Evolutionary conservation across 2,113 vertebrate species (phyloP).

Genomic region (Ancistrus triradiatus): DNA sequence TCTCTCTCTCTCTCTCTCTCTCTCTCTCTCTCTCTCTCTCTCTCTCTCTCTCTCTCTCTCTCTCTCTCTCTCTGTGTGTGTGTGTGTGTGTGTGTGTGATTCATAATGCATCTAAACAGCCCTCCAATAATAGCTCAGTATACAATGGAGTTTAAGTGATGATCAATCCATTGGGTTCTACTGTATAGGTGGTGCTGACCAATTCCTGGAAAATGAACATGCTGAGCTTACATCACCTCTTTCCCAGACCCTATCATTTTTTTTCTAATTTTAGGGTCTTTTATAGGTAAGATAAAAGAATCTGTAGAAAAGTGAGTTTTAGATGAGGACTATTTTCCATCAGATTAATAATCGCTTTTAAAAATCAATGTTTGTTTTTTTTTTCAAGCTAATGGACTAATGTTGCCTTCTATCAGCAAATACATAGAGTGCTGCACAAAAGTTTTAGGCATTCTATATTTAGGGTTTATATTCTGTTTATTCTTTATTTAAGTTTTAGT

Average conservation of each 20-base stretch:
- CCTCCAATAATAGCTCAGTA: constrained; percentile 33
- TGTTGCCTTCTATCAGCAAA: too few species aligned
- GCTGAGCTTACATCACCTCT: neutral
- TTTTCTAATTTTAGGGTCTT: neutral
- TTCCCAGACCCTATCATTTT: neutral
- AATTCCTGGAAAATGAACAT: constrained; percentile 25
- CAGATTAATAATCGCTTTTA: neutral
- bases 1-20: too few species aligned
- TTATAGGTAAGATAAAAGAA: neutral
- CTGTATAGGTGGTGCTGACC: constrained; percentile 5
- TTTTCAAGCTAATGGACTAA: constrained; percentile 13
- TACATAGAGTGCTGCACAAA: too few species aligned
- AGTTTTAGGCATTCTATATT: too few species aligned
- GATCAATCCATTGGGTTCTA: constrained; percentile 18
- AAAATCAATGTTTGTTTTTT: constrained; percentile 3
- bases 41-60: too few species aligned
- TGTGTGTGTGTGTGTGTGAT: constrained; percentile 36
- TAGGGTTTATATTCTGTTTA: too few species aligned
- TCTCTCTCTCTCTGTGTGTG: too few species aligned
- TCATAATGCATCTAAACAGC: constrained; percentile 34
- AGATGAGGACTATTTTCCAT: neutral
- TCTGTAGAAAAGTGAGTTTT: neutral
- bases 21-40: too few species aligned
- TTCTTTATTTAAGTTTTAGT: too few species aligned
- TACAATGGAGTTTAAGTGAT: constrained; percentile 22